phyloP scores from a whole-genome alignment of 2,888 invertebrate genomes.

The Scrobipalpa costella region DNA sequence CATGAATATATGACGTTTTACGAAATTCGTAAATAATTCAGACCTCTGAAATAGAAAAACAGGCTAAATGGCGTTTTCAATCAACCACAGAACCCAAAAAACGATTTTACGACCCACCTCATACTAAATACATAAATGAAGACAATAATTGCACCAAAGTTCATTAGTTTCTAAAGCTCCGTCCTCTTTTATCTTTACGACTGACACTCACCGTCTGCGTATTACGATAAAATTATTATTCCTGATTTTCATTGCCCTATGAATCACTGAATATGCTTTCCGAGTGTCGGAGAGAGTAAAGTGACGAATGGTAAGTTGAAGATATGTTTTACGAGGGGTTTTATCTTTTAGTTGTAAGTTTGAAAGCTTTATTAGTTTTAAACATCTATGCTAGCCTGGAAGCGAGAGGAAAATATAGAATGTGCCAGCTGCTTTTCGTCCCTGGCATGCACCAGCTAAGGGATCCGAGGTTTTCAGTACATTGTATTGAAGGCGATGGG shows the following conservation, averaged over 20 bases:
- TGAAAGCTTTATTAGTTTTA: neutral
- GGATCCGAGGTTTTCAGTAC: too few relatives aligned
- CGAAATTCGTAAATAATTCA: too few relatives aligned
- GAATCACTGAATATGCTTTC: constrained; percentile 11
- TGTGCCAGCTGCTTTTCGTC: too few relatives aligned
- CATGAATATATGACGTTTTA: too few relatives aligned
- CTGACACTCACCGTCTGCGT: constrained; percentile 36
- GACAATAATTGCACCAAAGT: constrained; percentile 29
- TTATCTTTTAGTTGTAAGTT: neutral
- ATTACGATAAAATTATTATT: constrained; percentile 33
- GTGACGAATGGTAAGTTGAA: constrained; percentile 9
- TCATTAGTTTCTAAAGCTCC: constrained; percentile 33
- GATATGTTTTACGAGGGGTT: neutral
- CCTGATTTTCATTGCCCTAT: constrained; percentile 25
- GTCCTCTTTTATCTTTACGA: constrained; percentile 36
- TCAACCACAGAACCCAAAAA: constrained; percentile 16
- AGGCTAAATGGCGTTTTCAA: too few relatives aligned
- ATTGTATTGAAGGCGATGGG: too few relatives aligned
- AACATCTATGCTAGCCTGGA: too few relatives aligned
- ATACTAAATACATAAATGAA: constrained; percentile 34
- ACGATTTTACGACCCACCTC: constrained; percentile 30
- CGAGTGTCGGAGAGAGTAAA: neutral
- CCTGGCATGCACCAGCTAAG: too few relatives aligned
- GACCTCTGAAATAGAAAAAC: too few relatives aligned
- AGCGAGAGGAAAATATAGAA: too few relatives aligned